These are phyloP conservation scores for Gymnothorax reevesii DNA, from an alignment of 2,797 vertebrate species.

Conservation along the genomic window DNA sequence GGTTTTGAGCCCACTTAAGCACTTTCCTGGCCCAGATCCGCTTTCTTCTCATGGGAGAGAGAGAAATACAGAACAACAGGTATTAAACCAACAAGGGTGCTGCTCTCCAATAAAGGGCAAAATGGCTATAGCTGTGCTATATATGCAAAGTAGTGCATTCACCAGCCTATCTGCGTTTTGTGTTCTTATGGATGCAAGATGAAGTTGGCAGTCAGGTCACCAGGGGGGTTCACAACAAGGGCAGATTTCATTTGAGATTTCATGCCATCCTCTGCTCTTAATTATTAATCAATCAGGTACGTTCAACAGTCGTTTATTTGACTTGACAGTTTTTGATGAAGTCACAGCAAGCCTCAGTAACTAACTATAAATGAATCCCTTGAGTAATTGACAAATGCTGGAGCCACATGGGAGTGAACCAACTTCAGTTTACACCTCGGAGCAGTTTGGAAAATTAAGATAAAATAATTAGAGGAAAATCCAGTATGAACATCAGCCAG, in stretches of 20 bases:
- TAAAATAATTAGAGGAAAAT: background rate
- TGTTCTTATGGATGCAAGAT: background rate
- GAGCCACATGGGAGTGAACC: background rate
- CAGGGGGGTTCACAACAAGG: background rate
- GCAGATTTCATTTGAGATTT: conserved; percentile 2
- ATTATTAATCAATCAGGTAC: background rate
- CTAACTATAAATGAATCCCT: background rate
- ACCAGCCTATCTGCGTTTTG: background rate
- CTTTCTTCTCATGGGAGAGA: no score
- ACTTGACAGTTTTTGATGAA: background rate
- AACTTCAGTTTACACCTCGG: background rate
- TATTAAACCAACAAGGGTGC: background rate
- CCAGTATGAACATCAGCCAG: background rate
- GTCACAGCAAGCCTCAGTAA: background rate
- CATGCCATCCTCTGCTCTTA: background rate
- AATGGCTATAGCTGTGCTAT: background rate
- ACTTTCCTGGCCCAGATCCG: background rate
- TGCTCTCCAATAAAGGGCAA: background rate
- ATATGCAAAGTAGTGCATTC: conserved; percentile 2
- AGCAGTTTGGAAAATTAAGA: background rate
- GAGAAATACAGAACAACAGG: background rate
- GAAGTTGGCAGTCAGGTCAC: background rate
- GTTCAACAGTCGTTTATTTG: background rate
- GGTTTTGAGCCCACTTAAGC: background rate
- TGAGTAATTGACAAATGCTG: background rate